Conservation (phyloP, 2,888 invertebrate species). For the Alsophila aescularia region DNA sequence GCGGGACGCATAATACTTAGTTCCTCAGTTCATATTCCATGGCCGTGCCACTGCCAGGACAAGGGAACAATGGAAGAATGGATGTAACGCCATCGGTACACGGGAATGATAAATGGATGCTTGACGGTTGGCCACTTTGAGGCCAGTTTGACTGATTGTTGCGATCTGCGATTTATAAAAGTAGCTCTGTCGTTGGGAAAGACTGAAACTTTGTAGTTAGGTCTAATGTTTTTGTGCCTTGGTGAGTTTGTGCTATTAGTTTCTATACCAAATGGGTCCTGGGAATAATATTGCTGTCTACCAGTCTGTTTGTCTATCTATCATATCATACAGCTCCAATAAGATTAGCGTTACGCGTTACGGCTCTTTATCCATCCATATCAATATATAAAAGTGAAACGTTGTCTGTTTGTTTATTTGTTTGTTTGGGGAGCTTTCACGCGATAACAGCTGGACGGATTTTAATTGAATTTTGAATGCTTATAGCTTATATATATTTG, state of each 20-base stretch:
- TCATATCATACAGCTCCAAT: too few relatives aligned
- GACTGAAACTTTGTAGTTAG: not conserved
- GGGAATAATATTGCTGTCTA: too few relatives aligned
- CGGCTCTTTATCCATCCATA: too few relatives aligned
- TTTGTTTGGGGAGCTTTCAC: too few relatives aligned
- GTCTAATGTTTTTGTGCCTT: not conserved
- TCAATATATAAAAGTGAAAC: too few relatives aligned
- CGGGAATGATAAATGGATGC: conserved; percentile 52
- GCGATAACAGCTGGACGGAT: too few relatives aligned
- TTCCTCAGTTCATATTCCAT: conserved; percentile 11
- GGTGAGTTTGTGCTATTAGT: not conserved
- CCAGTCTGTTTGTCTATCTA: too few relatives aligned
- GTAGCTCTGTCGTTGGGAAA: not conserved
- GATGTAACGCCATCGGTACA: conserved; percentile 57
- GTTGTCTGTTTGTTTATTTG: too few relatives aligned
- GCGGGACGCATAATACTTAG: conserved; percentile 17
- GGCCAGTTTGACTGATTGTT: conserved; percentile 21
- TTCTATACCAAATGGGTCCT: too few relatives aligned
- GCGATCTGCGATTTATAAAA: not conserved
- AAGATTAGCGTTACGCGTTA: too few relatives aligned
- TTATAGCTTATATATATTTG: too few relatives aligned
- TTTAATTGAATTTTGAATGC: too few relatives aligned
- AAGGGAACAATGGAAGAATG: conserved; percentile 55
- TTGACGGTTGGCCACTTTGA: conserved; percentile 26
- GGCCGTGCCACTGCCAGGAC: conserved; percentile 28